A percentile compares a stretch with the other conserved stretches of the same genome.
These are phyloP conservation scores for Xenopus tropicalis DNA, from an alignment of 2,113 vertebrate genomes.

Conservation along the genomic window UCB_Xtro_10.0 CM004444.2:9440001-9440500, in stretches of 20 bases:
- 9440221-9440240: no score
- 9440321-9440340: not conserved
- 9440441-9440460: no score
- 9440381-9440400: slow-evolving; percentile 16
- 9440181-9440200: not conserved
- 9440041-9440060: slow-evolving; percentile 20
- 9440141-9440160: not conserved
- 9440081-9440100: not conserved
- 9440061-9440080: slow-evolving; percentile 30
- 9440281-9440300: slow-evolving; percentile 15
- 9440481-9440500: no score
- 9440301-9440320: not conserved
- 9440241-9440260: no score
- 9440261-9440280: not conserved
- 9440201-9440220: not conserved
- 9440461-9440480: no score
- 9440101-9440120: slow-evolving; percentile 41
- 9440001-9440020: slow-evolving; percentile 43
- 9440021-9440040: slow-evolving; percentile 32
- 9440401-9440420: no score
- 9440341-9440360: not conserved
- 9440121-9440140: slow-evolving; percentile 35
- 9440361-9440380: not conserved
- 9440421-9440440: no score
- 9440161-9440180: not conserved